Percentiles rank a stretch among this genome's conserved stretches.
Conservation (phyloP, 1,140 invertebrate genomes). For the Manduca sexta region DNA sequence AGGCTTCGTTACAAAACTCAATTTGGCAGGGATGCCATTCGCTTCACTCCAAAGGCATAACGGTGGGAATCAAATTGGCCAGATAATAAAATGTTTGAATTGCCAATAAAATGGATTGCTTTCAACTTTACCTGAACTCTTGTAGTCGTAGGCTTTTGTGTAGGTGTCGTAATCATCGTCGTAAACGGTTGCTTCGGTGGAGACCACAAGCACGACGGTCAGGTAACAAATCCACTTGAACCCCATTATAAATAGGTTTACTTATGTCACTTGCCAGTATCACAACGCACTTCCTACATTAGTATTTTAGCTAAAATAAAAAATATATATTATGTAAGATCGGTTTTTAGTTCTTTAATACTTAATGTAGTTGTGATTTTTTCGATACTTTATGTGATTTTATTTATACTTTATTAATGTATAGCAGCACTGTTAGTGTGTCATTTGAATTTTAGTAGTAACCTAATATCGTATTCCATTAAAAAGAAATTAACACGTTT, state of each 20-base stretch:
- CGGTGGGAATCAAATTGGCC: slow-evolving; percentile 20
- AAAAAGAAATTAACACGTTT: too few relatives aligned
- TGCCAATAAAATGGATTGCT: slow-evolving; percentile 1
- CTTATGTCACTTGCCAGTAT: not conserved
- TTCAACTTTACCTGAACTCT: slow-evolving; percentile 44
- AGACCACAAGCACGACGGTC: slow-evolving; percentile 28
- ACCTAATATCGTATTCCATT: too few relatives aligned
- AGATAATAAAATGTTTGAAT: slow-evolving; percentile 12
- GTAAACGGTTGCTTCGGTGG: slow-evolving; percentile 40
- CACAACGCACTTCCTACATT: slow-evolving; percentile 11
- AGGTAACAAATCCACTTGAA: slow-evolving; percentile 28
- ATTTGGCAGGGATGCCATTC: slow-evolving; percentile 25
- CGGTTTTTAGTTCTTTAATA: too few relatives aligned
- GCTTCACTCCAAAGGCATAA: slow-evolving; percentile 19
- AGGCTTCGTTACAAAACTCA: slow-evolving; percentile 29
- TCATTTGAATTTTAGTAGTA: too few relatives aligned
- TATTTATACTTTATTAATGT: too few relatives aligned
- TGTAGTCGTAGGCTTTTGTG: slow-evolving; percentile 54
- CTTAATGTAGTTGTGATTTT: too few relatives aligned
- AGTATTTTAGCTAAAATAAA: not conserved
- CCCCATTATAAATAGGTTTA: slow-evolving; percentile 23
- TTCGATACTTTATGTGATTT: too few relatives aligned
- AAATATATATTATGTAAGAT: too few relatives aligned
- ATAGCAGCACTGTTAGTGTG: too few relatives aligned
- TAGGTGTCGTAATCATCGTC: slow-evolving; percentile 62